phyloP scores from a whole-genome alignment of 2,113 vertebrate genomes.

The Rhabdornis inornatus region DNA sequence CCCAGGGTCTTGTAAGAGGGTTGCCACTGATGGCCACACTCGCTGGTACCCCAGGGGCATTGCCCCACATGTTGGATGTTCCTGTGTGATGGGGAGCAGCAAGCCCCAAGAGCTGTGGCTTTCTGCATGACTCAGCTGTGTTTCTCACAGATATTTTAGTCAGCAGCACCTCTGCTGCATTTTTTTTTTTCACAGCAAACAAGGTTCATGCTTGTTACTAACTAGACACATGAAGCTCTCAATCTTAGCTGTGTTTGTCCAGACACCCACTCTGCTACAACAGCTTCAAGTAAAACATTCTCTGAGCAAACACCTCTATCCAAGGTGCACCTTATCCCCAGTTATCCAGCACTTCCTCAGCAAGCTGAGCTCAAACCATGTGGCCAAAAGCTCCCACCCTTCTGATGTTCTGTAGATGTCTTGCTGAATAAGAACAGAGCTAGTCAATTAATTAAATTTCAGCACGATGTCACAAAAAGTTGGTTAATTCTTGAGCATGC shows the following conservation, averaged over 20 bases:
- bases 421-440: neutral
- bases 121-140: neutral
- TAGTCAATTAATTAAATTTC: neutral
- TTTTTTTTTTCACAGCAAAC: neutral
- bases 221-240: neutral
- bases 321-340: neutral
- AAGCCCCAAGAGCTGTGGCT: neutral
- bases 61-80: fast-evolving
- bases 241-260: neutral
- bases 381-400: neutral
- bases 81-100: neutral
- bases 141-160: neutral
- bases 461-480: neutral
- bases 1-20: neutral
- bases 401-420: neutral
- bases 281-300: neutral
- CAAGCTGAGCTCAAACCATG: fast-evolving
- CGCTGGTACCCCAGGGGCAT: fast-evolving
- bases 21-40: neutral
- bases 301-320: neutral
- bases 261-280: neutral
- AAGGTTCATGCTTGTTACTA: neutral
- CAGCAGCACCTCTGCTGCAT: neutral
- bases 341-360: neutral
- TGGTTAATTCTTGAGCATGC: neutral